A percentile compares a stretch with the other conserved stretches of the same genome.
Conservation (phyloP, 2,113 vertebrate species). For the Cynocephalus volans region DNA sequence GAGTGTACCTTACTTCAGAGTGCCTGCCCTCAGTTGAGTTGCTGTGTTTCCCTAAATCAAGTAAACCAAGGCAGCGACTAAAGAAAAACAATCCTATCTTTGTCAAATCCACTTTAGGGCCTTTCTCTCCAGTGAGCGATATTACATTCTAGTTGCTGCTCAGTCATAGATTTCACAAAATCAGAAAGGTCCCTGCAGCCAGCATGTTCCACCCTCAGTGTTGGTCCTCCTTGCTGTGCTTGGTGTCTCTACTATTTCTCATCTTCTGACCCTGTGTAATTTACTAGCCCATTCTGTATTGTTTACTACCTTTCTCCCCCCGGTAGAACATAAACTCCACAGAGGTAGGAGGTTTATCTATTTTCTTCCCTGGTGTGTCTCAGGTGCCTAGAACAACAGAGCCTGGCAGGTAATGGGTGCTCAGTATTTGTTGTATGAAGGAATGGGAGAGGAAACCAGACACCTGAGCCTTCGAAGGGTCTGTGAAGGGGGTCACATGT, state of each 20-base stretch:
- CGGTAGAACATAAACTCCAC: background rate
- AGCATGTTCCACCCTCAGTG: rapidly evolving
- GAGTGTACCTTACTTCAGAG: background rate
- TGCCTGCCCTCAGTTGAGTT: rapidly evolving
- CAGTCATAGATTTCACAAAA: background rate
- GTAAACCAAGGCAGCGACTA: background rate
- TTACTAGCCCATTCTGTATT: background rate
- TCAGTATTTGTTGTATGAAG: background rate
- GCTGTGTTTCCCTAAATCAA: background rate
- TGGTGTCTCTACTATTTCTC: background rate
- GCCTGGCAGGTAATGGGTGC: background rate
- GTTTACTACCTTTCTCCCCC: background rate
- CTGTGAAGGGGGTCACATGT: background rate
- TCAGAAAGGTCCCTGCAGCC: background rate
- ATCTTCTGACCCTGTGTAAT: background rate
- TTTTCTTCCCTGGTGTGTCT: background rate
- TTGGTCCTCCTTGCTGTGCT: background rate
- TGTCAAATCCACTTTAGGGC: background rate
- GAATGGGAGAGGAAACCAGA: background rate
- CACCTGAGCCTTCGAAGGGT: rapidly evolving
- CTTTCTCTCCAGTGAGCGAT: background rate
- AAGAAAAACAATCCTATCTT: background rate
- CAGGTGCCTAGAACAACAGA: background rate
- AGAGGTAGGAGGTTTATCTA: background rate
- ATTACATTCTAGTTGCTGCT: background rate